phyloP scores from a whole-genome alignment of 2,888 invertebrate genomes.

The Margaritifera margaritifera region DNA sequence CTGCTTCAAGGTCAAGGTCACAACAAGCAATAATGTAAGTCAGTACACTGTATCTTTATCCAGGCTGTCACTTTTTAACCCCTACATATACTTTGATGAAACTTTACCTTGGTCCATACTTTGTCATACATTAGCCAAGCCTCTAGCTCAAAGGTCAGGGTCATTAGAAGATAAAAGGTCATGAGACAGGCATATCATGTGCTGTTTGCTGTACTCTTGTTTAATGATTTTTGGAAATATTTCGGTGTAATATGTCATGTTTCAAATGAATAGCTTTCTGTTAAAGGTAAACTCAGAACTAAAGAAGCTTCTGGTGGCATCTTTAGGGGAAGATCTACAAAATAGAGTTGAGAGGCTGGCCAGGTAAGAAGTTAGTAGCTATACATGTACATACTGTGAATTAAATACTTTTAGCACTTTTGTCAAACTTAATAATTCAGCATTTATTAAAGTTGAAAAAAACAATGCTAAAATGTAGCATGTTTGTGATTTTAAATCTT shows the following conservation, averaged over 20 bases:
- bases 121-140: background rate
- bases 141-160: background rate
- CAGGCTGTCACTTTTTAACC: too few species aligned
- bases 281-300: constrained; percentile 89
- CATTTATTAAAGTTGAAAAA: too few species aligned
- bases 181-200: background rate
- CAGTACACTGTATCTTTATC: too few species aligned
- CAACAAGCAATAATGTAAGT: too few species aligned
- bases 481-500: too few species aligned
- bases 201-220: background rate
- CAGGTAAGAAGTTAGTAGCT: constrained; percentile 74
- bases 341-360: constrained; percentile 90
- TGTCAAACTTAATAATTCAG: too few species aligned
- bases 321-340: constrained; percentile 95
- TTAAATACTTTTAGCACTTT: too few species aligned
- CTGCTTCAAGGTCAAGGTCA: too few species aligned
- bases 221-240: background rate
- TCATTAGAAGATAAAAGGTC: background rate
- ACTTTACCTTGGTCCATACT: too few species aligned
- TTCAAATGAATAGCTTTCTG: constrained; percentile 1
- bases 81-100: too few species aligned
- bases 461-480: too few species aligned
- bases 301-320: constrained; percentile 93
- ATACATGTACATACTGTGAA: too few species aligned
- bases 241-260: background rate